Evolutionary conservation across 2,113 vertebrate species (phyloP).

Genomic region (Phasianus colchicus): DNA sequence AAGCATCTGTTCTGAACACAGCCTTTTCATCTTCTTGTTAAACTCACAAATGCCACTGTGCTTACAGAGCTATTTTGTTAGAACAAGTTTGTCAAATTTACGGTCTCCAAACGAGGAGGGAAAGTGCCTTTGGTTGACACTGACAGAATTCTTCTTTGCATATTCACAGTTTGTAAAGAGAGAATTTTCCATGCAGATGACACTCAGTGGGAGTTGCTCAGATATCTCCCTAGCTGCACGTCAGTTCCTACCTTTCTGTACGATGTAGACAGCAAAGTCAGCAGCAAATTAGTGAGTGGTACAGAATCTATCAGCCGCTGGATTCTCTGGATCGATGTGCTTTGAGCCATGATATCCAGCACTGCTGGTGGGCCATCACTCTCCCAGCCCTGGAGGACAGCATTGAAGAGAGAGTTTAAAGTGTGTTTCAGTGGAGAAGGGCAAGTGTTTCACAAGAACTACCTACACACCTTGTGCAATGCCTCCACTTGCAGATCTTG

Average conservation of each 20-base stretch:
- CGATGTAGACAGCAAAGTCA: conserved; percentile 93
- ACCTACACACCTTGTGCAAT: conserved; percentile 86
- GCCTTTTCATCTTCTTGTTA: neutral
- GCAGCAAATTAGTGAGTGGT: conserved; percentile 93
- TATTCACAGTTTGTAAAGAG: neutral
- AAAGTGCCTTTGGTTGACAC: rapidly evolving
- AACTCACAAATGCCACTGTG: neutral
- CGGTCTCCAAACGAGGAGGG: neutral
- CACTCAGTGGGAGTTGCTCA: neutral
- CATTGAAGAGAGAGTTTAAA: neutral
- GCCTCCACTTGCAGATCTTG: conserved; percentile 98
- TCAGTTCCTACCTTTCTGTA: conserved; percentile 90
- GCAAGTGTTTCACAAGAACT: neutral
- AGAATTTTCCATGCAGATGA: neutral
- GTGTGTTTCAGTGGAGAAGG: neutral
- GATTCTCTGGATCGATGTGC: conserved; percentile 96
- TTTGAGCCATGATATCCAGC: conserved; percentile 95
- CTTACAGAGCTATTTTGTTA: neutral
- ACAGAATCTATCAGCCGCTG: conserved; percentile 96
- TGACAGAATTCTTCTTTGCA: neutral
- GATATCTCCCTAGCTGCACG: neutral
- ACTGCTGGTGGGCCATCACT: conserved; percentile 94
- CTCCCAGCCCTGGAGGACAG: conserved; percentile 84
- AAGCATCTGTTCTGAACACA: neutral
- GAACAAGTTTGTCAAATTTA: neutral